Percentiles rank a stretch among this genome's conserved stretches.
Conservation (phyloP, 2,888 invertebrate species). For the Spilosoma lubricipeda region DNA sequence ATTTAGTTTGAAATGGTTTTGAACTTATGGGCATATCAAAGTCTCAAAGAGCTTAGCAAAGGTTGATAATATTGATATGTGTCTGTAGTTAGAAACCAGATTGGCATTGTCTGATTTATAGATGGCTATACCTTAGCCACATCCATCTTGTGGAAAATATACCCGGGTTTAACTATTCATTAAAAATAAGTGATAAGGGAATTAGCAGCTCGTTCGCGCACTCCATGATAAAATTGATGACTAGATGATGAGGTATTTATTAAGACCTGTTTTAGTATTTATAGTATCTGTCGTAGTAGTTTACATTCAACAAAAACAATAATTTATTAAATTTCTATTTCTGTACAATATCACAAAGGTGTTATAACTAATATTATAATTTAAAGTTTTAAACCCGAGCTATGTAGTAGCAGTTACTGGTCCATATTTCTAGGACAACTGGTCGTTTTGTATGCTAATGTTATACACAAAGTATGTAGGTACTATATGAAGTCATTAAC, state of each 20-base stretch:
- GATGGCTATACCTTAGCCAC: too few relatives aligned
- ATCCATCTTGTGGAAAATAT: too few relatives aligned
- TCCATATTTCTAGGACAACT: conserved; percentile 21
- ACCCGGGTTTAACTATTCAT: too few relatives aligned
- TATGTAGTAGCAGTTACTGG: not conserved
- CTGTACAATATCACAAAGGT: not conserved
- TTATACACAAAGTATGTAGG: conserved; percentile 32
- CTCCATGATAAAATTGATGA: too few relatives aligned
- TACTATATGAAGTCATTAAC: conserved; percentile 26
- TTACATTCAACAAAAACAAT: not conserved
- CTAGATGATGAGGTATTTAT: not conserved
- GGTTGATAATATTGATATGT: too few relatives aligned
- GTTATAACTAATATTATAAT: not conserved
- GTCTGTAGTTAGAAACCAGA: too few relatives aligned
- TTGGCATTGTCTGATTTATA: too few relatives aligned
- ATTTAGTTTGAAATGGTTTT: too few relatives aligned
- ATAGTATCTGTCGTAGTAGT: not conserved
- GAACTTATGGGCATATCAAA: too few relatives aligned
- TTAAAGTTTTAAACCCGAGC: not conserved
- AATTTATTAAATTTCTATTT: not conserved
- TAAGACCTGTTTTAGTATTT: not conserved
- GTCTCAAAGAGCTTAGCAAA: too few relatives aligned
- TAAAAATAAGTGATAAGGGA: too few relatives aligned
- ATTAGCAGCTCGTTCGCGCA: too few relatives aligned
- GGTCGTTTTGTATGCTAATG: conserved; percentile 35